Evolutionary conservation across 2,113 vertebrate genomes (phyloP), one percentile per base, ranked within the genome.

Genomic region (Aptenodytes patagonicus): DNA sequence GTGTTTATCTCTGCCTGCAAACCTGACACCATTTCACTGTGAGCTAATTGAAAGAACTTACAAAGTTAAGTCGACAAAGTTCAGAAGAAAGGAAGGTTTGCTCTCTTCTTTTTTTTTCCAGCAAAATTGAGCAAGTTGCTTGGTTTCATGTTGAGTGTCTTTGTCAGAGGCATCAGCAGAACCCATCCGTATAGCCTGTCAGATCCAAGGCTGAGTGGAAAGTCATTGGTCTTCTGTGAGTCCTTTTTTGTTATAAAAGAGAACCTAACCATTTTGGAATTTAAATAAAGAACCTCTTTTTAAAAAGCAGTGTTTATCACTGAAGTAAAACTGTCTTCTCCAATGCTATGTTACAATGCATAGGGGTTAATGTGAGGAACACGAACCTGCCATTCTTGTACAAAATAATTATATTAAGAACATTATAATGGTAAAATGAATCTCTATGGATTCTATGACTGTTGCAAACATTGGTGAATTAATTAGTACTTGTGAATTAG

Each of bases 31-130:
- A 66, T 91, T 89, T 89, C 84, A 51, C 46, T 51, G 51, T 69
- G 65, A 91, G 62, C 73, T 97, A 93, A 92, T 84, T 91, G 81
- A 94, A 95, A 91, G 58, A 88, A 83, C 62, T 70, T 80, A 54
- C 6, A 49, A 81, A 84, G 60, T 60, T 73, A 90, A 71, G 69
- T 28, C 26, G 38, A 21, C 38, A 91, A 90, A 90, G 55, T 73
- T 88, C 36, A 90, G 55, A 32, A 58, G 47, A 80, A 90, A 58
- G 17, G 46, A 87, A 85, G 18, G 17, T 87, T 83, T 89, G 5
- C 32, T 64, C 21, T 32, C 5, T 89, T 31, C 5, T 40, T 71
- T 34, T 52, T 46, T 46, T 36, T 24, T 1, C 18, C 38, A 82
- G 51, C 9, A 88, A 77, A 80, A 91, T 1, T 13, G 64, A 73